Conservation (phyloP, 2,113 vertebrate genomes). For the Peromyscus polionotus region DNA sequence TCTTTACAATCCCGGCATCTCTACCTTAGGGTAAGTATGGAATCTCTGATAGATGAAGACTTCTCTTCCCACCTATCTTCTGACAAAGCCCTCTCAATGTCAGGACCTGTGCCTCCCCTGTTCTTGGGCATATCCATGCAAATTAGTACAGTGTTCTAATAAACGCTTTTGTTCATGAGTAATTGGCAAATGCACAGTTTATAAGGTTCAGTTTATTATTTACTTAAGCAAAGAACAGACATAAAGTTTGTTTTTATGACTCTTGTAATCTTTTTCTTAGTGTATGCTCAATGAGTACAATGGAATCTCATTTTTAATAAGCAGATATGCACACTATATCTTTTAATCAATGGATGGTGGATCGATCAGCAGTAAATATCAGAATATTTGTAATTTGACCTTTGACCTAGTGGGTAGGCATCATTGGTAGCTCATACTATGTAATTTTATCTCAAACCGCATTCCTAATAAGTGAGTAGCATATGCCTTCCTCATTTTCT, state of each 20-base stretch:
- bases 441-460: background rate
- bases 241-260: background rate
- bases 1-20: background rate
- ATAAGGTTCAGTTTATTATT: background rate
- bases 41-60: background rate
- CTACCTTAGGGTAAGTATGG: background rate
- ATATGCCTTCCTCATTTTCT: background rate
- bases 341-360: background rate
- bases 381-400: background rate
- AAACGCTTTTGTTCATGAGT: constrained; percentile 34
- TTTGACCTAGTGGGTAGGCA: background rate
- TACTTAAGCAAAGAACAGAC: background rate
- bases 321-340: background rate
- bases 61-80: background rate
- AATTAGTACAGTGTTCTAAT: background rate
- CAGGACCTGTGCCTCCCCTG: background rate
- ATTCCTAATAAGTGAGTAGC: background rate
- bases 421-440: background rate
- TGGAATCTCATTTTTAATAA: background rate
- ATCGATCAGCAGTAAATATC: background rate
- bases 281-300: background rate
- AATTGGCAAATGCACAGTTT: background rate
- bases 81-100: background rate
- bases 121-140: background rate
- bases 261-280: background rate